Percentiles rank a stretch among this genome's conserved stretches.
Evolutionary conservation across 2,113 vertebrate species (phyloP).

Genomic region (Notothenia coriiceps): DNA sequence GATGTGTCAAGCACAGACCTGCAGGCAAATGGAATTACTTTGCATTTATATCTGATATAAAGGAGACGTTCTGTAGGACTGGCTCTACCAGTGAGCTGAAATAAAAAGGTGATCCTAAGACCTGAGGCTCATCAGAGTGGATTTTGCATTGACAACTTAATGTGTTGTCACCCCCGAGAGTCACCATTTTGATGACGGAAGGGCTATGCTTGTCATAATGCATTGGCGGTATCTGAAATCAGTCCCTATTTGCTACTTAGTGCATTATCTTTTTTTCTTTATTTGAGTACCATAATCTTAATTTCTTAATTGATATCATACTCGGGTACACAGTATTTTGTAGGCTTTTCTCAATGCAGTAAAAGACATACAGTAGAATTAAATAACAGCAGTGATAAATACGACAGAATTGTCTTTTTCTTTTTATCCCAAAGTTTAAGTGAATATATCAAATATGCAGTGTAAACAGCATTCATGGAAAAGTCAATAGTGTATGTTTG

Average conservation of each 20-base stretch:
- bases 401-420: too few relatives aligned
- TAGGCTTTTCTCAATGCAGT: too few relatives aligned
- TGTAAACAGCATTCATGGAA: too few relatives aligned
- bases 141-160: conserved; percentile 17
- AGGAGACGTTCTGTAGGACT: not conserved
- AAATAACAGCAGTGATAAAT: too few relatives aligned
- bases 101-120: conserved; percentile 23
- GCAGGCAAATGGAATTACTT: conserved; percentile 54
- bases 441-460: too few relatives aligned
- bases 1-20: conserved; percentile 35
- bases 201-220: not conserved
- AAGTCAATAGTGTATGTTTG: too few relatives aligned
- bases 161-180: not conserved
- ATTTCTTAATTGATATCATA: too few relatives aligned
- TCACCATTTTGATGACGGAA: not conserved
- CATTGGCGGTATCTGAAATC: not conserved
- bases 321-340: too few relatives aligned
- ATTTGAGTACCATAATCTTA: not conserved
- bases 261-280: not conserved
- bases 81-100: conserved; percentile 40
- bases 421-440: too few relatives aligned
- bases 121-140: conserved; percentile 39
- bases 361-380: too few relatives aligned
- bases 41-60: conserved; percentile 30
- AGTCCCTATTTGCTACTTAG: not conserved